Evolutionary conservation across 1,140 invertebrate species (phyloP).

Genomic region (Dendroctonus valens): DNA sequence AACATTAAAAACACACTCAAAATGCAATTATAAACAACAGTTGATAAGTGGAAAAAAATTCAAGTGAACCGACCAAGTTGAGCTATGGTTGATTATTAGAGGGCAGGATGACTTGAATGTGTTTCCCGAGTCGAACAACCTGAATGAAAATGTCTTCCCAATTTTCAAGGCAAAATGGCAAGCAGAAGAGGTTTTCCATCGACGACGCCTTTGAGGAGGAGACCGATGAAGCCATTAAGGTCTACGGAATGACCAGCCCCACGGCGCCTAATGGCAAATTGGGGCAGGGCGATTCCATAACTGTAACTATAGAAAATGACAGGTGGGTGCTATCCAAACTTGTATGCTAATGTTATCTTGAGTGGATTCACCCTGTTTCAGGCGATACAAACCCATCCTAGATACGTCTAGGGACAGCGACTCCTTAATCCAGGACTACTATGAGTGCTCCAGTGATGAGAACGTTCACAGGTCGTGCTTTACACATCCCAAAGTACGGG

Average conservation of each 20-base stretch:
- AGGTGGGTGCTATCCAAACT: slow-evolving; percentile 31
- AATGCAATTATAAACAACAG: too few relatives aligned
- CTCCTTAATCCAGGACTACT: slow-evolving; percentile 73
- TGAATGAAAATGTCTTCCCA: slow-evolving; percentile 40
- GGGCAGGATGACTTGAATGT: slow-evolving; percentile 7
- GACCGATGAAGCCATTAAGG: slow-evolving; percentile 73
- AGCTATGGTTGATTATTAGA: neutral
- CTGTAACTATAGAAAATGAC: slow-evolving; percentile 43
- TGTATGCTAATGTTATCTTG: neutral
- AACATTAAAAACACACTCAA: too few relatives aligned
- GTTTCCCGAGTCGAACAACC: neutral
- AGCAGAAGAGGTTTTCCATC: slow-evolving; percentile 68
- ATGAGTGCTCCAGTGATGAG: slow-evolving; percentile 60
- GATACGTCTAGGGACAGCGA: slow-evolving; percentile 76
- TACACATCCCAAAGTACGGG: slow-evolving; percentile 77
- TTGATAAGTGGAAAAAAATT: too few relatives aligned
- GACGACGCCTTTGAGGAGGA: slow-evolving; percentile 82
- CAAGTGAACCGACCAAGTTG: too few relatives aligned
- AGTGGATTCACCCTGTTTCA: slow-evolving; percentile 41
- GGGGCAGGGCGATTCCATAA: slow-evolving; percentile 41
- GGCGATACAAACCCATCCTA: slow-evolving; percentile 65
- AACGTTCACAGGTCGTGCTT: slow-evolving; percentile 67
- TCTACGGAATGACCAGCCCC: slow-evolving; percentile 65
- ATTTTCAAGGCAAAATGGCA: slow-evolving; percentile 40
- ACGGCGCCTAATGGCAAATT: slow-evolving; percentile 30